A percentile compares a stretch with the other conserved stretches of the same genome.
phyloP scores from a whole-genome alignment of 2,888 invertebrate species.

The Brenthis ino region DNA sequence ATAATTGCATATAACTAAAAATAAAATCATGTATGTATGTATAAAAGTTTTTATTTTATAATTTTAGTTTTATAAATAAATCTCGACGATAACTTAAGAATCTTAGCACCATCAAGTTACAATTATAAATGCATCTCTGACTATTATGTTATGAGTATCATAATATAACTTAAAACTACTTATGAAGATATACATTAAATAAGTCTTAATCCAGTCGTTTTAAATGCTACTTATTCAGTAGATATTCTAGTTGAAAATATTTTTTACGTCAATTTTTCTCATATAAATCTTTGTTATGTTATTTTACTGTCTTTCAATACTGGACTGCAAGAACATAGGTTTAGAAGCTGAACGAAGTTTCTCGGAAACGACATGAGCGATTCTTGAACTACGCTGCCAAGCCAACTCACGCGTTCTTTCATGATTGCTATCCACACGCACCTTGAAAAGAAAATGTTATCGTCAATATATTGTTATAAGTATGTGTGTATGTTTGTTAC shows the following conservation, averaged over 20 bases:
- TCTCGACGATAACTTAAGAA: slow-evolving; percentile 15
- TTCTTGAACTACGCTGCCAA: slow-evolving; percentile 91
- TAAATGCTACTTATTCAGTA: not conserved
- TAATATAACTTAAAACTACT: slow-evolving; percentile 44
- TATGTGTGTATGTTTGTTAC: too few relatives aligned
- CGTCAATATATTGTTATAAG: slow-evolving; percentile 17
- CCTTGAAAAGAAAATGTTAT: slow-evolving; percentile 73
- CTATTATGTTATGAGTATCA: slow-evolving; percentile 72
- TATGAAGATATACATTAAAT: slow-evolving; percentile 10
- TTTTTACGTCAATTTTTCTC: not conserved
- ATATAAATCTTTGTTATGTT: not conserved
- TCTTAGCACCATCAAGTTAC: slow-evolving; percentile 48
- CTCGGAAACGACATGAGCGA: slow-evolving; percentile 91
- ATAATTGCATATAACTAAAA: not conserved
- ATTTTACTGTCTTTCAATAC: slow-evolving; percentile 46
- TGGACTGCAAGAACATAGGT: slow-evolving; percentile 69
- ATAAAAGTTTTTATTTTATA: not conserved
- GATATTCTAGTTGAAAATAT: not conserved
- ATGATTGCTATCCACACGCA: slow-evolving; percentile 92
- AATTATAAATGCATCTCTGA: slow-evolving; percentile 77
- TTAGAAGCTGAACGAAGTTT: slow-evolving; percentile 84
- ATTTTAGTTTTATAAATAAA: slow-evolving; percentile 6
- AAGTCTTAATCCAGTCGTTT: slow-evolving; percentile 20
- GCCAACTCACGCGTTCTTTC: slow-evolving; percentile 92
- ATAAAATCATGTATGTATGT: not conserved